Evolutionary conservation across 2,888 invertebrate species (phyloP), one percentile per base, ranked within the genome.

Genomic region (Limnephilus lunatus): DNA sequence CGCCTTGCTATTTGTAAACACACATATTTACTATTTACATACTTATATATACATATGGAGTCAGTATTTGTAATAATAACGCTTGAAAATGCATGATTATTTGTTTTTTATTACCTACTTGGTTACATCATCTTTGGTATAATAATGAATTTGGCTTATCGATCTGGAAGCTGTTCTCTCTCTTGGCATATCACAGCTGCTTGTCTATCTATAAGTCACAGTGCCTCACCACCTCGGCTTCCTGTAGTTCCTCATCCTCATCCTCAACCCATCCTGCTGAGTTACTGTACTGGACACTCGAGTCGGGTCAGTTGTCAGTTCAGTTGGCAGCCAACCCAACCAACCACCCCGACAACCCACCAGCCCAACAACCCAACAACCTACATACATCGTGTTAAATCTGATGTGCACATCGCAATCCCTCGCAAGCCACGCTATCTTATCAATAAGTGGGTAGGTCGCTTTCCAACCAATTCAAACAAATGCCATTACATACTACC

Each of bases 11-110:
- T 96, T 96, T 96, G 96, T 96, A 96, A 95, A 94, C 94, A 94
- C 93, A 94, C 94, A 94, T 93, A 95, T 94, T 94, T 94, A 93
- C 93, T 93, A 95, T 95, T 95, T 93, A 93, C 93, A 93, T 94
- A 94, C 93, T 93, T 93, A 94, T 93, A 93, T 93, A 93, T 93
- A 93, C 92, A 94, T 94, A 95, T 95, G 95, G 96, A 97, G 97
- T 97, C 97, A 97, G 97, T 97, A 97, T 97, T 97, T 97, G 97
- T 97, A 98, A 98, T 97, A 98, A 98, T 97, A 97, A 98, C 97
- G 97, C 97, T 98, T 98, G 97, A 96, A 97, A 97, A 97, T 97
- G 97, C 97, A 98, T 98, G 98, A 97, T 97, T 97, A 97, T 97
- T 97, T 97, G 97, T 98, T 97, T 96, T 96, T 96, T 96, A 96